phyloP scores from a whole-genome alignment of 2,113 vertebrate species.

The Machaerirhynchus nigripectus region DNA sequence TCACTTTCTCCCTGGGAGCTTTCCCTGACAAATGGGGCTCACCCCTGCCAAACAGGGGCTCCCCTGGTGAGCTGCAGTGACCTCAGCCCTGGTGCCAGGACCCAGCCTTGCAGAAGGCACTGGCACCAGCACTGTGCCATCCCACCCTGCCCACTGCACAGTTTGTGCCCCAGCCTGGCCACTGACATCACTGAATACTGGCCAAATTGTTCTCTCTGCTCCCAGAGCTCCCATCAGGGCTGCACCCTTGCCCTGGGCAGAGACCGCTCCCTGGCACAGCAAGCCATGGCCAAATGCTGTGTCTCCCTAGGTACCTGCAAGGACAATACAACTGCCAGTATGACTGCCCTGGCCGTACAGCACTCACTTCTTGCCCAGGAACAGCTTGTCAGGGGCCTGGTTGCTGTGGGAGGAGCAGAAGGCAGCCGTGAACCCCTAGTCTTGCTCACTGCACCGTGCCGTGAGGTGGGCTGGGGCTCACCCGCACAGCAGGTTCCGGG shows the following conservation, averaged over 20 bases:
- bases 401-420: neutral
- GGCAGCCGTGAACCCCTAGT: neutral
- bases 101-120: neutral
- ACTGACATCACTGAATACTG: rapidly evolving
- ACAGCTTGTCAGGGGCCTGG: neutral
- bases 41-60: neutral
- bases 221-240: neutral
- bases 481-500: conserved; percentile 20
- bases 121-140: neutral
- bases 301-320: neutral
- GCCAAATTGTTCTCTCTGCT: neutral
- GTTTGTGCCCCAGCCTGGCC: neutral
- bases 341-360: rapidly evolving
- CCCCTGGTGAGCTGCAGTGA: neutral
- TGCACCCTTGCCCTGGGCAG: neutral
- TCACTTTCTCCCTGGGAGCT: neutral
- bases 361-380: conserved; percentile 36
- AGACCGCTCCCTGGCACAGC: rapidly evolving
- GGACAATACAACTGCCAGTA: rapidly evolving
- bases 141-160: neutral
- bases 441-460: rapidly evolving
- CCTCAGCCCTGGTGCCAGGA: neutral
- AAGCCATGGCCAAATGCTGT: rapidly evolving
- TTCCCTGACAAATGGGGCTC: neutral
- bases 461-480: neutral